These are phyloP conservation scores for Drosophila chauvacae DNA, from an alignment of 1,140 invertebrate species.

Conservation along the genomic window DNA sequence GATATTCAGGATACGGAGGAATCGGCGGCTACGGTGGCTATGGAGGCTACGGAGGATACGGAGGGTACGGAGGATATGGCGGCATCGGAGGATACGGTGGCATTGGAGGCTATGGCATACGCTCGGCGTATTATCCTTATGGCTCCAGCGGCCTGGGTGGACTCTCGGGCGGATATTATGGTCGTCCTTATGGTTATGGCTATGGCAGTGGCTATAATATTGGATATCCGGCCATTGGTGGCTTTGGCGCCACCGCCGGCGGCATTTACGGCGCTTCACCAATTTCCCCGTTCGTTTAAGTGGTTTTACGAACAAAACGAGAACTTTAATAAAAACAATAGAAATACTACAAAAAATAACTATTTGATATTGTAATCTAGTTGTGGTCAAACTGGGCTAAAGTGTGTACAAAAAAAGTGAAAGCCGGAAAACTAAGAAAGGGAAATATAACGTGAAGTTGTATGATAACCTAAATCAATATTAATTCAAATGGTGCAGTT, in stretches of 20 bases:
- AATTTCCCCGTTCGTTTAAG: conserved; percentile 44
- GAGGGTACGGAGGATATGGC: conserved; percentile 30
- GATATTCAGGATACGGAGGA: conserved; percentile 35
- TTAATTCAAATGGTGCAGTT: neutral
- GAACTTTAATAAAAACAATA: conserved; percentile 9
- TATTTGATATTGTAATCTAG: conserved; percentile 2
- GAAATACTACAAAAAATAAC: conserved; percentile 1
- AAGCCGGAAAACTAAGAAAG: neutral
- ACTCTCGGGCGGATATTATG: conserved; percentile 49
- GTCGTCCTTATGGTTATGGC: conserved; percentile 57
- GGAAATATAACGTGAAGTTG: neutral
- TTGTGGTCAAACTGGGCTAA: conserved; percentile 12
- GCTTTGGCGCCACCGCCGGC: conserved; percentile 43
- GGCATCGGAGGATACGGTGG: conserved; percentile 2
- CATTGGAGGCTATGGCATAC: conserved; percentile 28
- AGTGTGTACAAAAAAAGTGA: conserved; percentile 20
- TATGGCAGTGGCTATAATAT: conserved; percentile 53
- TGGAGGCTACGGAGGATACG: conserved; percentile 31
- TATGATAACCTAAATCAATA: neutral
- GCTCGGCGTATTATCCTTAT: conserved; percentile 48
- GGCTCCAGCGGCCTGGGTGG: conserved; percentile 41
- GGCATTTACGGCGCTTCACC: conserved; percentile 38
- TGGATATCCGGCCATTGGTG: conserved; percentile 60
- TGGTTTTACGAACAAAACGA: conserved; percentile 9
- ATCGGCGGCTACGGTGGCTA: conserved; percentile 39